phyloP scores from a whole-genome alignment of 2,113 vertebrate species.

The Corythaeola cristata region DNA sequence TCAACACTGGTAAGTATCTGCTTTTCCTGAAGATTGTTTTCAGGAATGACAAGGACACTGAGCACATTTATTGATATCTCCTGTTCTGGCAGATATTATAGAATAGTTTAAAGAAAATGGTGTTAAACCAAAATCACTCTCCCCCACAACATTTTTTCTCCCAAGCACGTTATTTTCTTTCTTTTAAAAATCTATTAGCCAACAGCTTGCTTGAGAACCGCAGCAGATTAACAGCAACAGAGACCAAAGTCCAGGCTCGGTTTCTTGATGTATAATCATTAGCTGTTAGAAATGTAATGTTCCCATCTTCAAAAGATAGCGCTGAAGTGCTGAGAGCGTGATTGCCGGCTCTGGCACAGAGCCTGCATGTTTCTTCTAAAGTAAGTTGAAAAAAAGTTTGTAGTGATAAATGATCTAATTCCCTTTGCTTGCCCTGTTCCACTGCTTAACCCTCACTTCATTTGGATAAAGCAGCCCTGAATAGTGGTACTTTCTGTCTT shows the following conservation, averaged over 20 bases:
- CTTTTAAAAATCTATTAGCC: not conserved
- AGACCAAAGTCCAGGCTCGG: conserved; percentile 42
- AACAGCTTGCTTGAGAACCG: conserved; percentile 8
- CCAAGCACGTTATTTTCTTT: not conserved
- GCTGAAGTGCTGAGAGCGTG: not conserved
- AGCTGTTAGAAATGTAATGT: conserved; percentile 29
- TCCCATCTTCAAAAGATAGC: conserved; percentile 19
- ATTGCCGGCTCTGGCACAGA: not conserved
- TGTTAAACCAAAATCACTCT: not conserved
- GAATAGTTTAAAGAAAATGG: not conserved
- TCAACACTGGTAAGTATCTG: conserved; percentile 89
- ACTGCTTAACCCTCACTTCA: not conserved
- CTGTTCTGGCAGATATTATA: not conserved
- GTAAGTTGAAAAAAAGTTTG: not conserved
- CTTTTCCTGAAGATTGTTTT: conserved; percentile 44
- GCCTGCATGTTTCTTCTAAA: not conserved
- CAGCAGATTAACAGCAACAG: not conserved
- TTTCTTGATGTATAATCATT: conserved; percentile 64
- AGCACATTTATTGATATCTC: not conserved
- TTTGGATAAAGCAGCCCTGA: not conserved
- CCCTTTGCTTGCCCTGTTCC: not conserved
- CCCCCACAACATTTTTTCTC: not conserved
- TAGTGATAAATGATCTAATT: not conserved
- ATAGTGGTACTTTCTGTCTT: not conserved
- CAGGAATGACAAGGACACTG: not conserved